Percentiles rank a stretch among this genome's conserved stretches.
Conservation (phyloP, 2,113 vertebrate genomes). For the Mesitornis unicolor region DNA sequence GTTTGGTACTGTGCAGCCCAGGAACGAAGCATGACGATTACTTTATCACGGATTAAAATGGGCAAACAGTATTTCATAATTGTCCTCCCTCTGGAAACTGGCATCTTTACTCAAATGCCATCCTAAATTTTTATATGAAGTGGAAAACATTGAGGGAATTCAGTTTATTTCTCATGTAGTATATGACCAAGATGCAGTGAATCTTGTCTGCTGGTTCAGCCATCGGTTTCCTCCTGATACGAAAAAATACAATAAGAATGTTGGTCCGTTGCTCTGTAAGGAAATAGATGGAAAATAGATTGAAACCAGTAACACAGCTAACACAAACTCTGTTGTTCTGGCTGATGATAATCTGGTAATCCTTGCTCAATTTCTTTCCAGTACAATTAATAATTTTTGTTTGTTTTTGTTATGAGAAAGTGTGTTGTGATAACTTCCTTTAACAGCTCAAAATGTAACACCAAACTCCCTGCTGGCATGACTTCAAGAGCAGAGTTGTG, state of each 20-base stretch:
- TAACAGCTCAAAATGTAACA: constrained; percentile 33
- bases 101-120: not conserved
- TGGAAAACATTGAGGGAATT: not conserved
- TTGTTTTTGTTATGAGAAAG: constrained; percentile 1
- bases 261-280: not conserved
- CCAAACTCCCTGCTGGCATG: constrained; percentile 44
- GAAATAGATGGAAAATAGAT: not conserved
- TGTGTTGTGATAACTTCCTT: constrained; percentile 28
- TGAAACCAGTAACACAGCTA: not conserved
- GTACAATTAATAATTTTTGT: constrained; percentile 27
- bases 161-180: not conserved
- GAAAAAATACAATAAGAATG: not conserved
- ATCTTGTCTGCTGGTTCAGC: not conserved
- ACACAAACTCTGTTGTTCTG: not conserved
- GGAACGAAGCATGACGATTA: constrained; percentile 33
- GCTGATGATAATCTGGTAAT: not conserved
- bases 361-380: not conserved
- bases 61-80: not conserved
- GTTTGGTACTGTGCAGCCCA: not conserved
- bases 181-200: not conserved
- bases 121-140: not conserved
- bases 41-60: not conserved
- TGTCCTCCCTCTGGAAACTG: not conserved
- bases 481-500: constrained; percentile 28
- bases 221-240: not conserved